Percentiles rank a stretch among this genome's conserved stretches.
Evolutionary conservation across 2,797 vertebrate species (phyloP).

Genomic region (Sebastes minor): DNA sequence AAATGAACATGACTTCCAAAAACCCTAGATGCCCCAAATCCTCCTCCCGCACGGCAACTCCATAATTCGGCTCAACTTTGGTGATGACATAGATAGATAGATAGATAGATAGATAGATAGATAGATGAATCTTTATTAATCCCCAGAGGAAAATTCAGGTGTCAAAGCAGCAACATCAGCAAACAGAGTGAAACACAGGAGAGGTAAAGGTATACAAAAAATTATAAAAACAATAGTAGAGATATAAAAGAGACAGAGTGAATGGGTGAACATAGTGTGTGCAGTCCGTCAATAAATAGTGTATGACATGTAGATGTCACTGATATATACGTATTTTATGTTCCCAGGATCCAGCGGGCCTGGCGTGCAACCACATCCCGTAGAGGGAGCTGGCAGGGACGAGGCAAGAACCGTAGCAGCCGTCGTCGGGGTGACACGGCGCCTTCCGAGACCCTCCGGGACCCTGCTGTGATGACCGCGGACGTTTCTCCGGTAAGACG

Average conservation of each 20-base stretch:
- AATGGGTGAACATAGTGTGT: too few species aligned
- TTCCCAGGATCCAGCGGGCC: constrained; percentile 80
- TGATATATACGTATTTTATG: neutral
- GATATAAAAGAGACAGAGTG: too few species aligned
- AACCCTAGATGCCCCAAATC: neutral
- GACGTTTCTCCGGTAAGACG: constrained; percentile 69
- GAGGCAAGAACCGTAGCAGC: constrained; percentile 18
- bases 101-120: too few species aligned
- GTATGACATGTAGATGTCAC: neutral
- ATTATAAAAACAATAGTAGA: too few species aligned
- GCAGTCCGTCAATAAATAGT: too few species aligned
- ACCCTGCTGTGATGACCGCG: constrained; percentile 46
- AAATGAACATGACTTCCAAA: neutral
- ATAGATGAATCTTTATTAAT: too few species aligned
- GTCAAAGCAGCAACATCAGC: too few species aligned
- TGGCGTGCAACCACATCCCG: constrained; percentile 77
- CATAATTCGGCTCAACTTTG: neutral
- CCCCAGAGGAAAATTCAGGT: fast-evolving
- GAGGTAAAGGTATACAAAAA: too few species aligned
- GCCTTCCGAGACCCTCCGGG: constrained; percentile 47
- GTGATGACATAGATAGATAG: neutral
- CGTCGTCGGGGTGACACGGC: constrained; percentile 10
- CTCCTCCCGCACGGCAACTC: fast-evolving
- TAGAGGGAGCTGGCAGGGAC: constrained; percentile 50
- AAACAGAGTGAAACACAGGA: too few species aligned